Base-by-base conservation (phyloP, 2,888 invertebrate species). In the Apotomis betuletana region DNA sequence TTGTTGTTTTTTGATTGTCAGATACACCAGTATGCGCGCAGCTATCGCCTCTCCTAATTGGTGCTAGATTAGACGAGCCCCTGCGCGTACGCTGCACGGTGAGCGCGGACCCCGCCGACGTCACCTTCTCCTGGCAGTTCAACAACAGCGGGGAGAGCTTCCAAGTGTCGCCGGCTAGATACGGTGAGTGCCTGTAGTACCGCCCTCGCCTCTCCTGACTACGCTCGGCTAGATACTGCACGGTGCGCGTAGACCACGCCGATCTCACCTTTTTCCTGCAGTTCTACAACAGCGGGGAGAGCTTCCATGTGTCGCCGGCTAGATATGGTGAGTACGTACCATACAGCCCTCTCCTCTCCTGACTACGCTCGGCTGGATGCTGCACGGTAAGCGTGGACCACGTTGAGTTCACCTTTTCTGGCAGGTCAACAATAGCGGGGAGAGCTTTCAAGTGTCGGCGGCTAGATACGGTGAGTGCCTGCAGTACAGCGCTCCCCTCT, bases 141-240 rank as follows among this genome's bases (percentile, higher is more conserved):
- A 98, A 97, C 85, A 97, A 97, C 87, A 97, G 97, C 80, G 97
- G 97, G 3, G 97, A 97, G 85, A 96, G 96, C 85, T 96, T 97
- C 81, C 96, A 97, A 84, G 96, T 97, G 12, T 95, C 96, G 0
- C 96, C 97, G 0, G 96, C 92, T 3, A 87, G 93, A 92, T 93
- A 92, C 74, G 92, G 93, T 92, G 59, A 80, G 77, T 3, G 12
- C 6, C 6, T 41, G 4, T 0, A 41, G 5, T 6, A 41, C 41
- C 0, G 5, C 6, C 5, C 5, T 6, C 41, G 0, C 6, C 6
- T 41, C 41, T 41, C 6, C 41, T 0, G 41, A 27, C 27, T 49
- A 49, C 9, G 3, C 9, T 49, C 10, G 3, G 3, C 12, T 49
- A 3, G 8, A 5, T 4, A 0, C 9, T 41, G 41, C 5, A 41